A percentile compares a stretch with the other conserved stretches of the same genome.
Evolutionary conservation across 2,797 vertebrate genomes (phyloP).

Genomic region (Syndactyla subalaris): DNA sequence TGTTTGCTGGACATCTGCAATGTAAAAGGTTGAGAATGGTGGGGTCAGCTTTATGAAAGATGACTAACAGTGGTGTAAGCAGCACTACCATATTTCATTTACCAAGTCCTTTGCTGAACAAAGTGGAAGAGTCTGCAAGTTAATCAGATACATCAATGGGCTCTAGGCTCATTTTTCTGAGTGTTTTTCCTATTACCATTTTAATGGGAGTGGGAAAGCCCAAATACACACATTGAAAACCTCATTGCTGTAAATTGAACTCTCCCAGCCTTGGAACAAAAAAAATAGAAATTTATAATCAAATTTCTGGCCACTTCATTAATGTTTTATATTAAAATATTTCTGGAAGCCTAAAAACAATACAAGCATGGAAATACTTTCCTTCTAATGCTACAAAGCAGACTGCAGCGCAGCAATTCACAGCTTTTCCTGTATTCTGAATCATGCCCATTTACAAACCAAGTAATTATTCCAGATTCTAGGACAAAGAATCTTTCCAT

Average conservation of each 20-base stretch:
- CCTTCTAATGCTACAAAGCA: neutral
- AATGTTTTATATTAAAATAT: neutral
- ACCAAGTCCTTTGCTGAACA: neutral
- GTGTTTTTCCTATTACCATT: neutral
- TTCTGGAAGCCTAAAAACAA: conserved; percentile 12
- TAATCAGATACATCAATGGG: neutral
- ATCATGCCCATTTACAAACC: conserved; percentile 12
- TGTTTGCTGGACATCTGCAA: neutral
- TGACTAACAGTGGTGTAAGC: neutral
- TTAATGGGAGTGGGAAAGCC: conserved; percentile 7
- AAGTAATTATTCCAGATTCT: conserved; percentile 40
- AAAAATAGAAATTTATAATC: neutral
- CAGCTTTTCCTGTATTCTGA: conserved; percentile 9
- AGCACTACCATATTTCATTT: neutral
- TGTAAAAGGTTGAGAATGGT: neutral
- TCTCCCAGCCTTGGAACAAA: neutral
- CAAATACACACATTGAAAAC: neutral
- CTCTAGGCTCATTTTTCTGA: neutral
- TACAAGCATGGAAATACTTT: neutral
- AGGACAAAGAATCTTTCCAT: conserved; percentile 36
- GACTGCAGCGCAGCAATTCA: neutral
- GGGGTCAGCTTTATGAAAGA: neutral
- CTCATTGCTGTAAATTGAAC: neutral
- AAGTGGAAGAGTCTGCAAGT: neutral
- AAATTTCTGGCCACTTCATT: neutral